Percentiles rank a stretch among this genome's conserved stretches.
Evolutionary conservation across 2,113 vertebrate species (phyloP).

Genomic region (Elgaria multicarinata): DNA sequence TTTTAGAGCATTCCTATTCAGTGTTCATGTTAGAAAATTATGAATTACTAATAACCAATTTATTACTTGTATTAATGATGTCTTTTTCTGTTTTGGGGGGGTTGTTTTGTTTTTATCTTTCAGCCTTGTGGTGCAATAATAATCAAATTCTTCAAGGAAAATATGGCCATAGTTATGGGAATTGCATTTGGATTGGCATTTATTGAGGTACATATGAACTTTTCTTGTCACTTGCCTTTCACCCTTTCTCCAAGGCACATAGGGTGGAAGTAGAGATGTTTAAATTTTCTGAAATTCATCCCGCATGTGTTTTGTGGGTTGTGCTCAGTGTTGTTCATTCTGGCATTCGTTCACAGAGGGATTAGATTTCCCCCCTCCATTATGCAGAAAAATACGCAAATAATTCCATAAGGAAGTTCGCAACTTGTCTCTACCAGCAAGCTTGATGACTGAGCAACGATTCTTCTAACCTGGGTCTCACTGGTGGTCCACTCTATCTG

Average conservation of each 20-base stretch:
- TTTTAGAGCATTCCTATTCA: background rate
- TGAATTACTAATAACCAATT: conserved; percentile 11
- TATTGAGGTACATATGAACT: conserved; percentile 75
- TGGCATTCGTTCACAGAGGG: no score
- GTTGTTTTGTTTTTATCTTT: conserved; percentile 48
- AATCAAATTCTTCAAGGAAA: background rate
- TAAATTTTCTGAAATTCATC: no score
- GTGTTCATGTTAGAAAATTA: conserved; percentile 10
- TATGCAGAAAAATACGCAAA: no score
- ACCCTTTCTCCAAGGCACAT: background rate
- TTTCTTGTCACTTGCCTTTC: background rate
- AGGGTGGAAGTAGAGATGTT: background rate
- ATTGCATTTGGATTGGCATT: conserved; percentile 78
- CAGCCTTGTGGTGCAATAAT: conserved; percentile 69
- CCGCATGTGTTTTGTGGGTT: no score
- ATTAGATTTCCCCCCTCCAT: no score
- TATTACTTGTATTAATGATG: conserved; percentile 31
- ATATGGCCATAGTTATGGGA: conserved; percentile 65
- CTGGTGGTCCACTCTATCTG: no score
- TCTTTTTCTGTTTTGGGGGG: conserved; percentile 46
- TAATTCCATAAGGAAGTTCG: no score
- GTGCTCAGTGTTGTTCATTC: no score
- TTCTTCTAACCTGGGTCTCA: no score
- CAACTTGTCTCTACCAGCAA: no score
- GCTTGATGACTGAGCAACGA: no score